Evolutionary conservation across 2,797 vertebrate species (phyloP).

Genomic region (Salmo trutta): DNA sequence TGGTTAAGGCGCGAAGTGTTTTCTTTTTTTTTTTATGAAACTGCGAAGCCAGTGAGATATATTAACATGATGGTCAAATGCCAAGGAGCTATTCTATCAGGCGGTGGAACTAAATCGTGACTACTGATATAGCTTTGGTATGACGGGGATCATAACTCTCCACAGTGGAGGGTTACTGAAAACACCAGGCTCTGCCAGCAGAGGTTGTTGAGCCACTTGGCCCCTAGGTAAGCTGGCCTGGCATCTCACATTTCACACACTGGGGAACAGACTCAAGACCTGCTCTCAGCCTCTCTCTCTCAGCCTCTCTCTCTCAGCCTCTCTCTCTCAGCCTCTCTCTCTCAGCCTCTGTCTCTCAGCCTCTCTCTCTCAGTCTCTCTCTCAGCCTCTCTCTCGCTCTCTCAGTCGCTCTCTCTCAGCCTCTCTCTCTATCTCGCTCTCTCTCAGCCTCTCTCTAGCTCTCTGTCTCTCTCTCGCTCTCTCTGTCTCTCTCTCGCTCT

Average conservation of each 20-base stretch:
- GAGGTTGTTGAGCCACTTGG: constrained; percentile 27
- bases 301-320: no score
- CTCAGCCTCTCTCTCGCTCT: no score
- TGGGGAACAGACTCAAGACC: constrained; percentile 23
- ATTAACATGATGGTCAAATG: neutral
- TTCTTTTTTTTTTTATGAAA: neutral
- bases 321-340: no score
- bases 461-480: no score
- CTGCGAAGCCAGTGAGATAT: neutral
- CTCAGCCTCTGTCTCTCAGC: no score
- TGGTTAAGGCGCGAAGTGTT: neutral
- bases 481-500: no score
- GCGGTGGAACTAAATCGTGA: constrained; percentile 1
- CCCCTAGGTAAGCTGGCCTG: constrained; percentile 28
- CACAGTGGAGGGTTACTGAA: constrained; percentile 33
- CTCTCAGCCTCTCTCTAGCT: no score
- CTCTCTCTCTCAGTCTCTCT: no score
- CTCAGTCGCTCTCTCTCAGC: no score
- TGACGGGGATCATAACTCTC: constrained; percentile 19
- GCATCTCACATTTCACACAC: constrained; percentile 46
- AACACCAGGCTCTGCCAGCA: constrained; percentile 28
- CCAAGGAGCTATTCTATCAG: neutral
- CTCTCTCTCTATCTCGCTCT: no score
- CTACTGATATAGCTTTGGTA: constrained; percentile 30
- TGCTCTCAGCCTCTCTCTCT: neutral